A percentile compares a stretch with the other conserved stretches of the same genome.
Evolutionary conservation across 2,113 vertebrate species (phyloP).

Genomic region (Mirza zaza): DNA sequence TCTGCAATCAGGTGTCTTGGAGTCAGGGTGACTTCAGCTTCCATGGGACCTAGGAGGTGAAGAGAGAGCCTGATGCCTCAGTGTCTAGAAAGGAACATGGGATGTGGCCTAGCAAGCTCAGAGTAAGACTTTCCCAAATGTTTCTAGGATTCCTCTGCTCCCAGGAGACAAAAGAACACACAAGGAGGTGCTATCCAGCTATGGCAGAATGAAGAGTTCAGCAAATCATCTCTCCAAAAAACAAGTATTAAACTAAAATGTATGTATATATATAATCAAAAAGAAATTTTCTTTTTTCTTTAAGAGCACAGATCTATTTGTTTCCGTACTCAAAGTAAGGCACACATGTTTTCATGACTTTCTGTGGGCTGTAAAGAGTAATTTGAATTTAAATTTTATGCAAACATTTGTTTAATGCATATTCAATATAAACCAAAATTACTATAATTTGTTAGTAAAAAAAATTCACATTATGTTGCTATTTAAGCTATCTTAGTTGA

Average conservation of each 20-base stretch:
- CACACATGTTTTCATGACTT: neutral
- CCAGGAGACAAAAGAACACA: neutral
- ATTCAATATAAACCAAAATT: constrained; percentile 69
- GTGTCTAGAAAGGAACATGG: neutral
- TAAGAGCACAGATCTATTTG: neutral
- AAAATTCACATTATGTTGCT: constrained; percentile 64
- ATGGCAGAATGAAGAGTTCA: neutral
- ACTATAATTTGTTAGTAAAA: constrained; percentile 59
- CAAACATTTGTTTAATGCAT: constrained; percentile 73
- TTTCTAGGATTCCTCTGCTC: neutral
- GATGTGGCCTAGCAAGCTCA: neutral
- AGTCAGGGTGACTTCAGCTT: neutral
- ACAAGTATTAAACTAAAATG: neutral
- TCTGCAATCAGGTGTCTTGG: neutral
- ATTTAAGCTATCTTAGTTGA: constrained; percentile 67
- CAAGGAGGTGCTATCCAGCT: neutral
- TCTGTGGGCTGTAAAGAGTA: constrained; percentile 40
- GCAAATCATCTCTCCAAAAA: neutral
- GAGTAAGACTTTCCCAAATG: neutral
- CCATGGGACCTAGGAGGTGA: neutral
- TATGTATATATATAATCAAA: neutral
- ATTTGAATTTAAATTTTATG: constrained; percentile 66
- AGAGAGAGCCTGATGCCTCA: neutral
- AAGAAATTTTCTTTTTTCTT: neutral
- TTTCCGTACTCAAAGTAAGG: constrained; percentile 1